A percentile compares a stretch with the other conserved stretches of the same genome.
phyloP scores from a whole-genome alignment of 2,113 vertebrate genomes.

The Miniopterus natalensis region DNA sequence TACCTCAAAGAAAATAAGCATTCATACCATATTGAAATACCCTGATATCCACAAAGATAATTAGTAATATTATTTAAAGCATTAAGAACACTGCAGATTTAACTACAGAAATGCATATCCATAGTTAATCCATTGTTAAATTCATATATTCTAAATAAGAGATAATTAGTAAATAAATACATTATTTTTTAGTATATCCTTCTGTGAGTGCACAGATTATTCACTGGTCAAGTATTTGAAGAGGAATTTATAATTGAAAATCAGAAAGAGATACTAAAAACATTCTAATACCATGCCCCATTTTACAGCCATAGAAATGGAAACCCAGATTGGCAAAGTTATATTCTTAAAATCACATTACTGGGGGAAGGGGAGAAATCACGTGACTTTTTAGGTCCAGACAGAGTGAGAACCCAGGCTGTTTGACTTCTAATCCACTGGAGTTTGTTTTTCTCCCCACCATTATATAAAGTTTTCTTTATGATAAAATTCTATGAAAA shows the following conservation, averaged over 20 bases:
- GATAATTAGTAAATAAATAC: background rate
- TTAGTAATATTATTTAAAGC: background rate
- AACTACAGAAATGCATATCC: background rate
- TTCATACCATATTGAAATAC: background rate
- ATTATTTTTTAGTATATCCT: background rate
- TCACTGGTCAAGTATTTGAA: conserved; percentile 36
- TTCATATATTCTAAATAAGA: background rate
- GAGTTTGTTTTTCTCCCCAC: background rate
- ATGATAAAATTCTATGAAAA: conserved; percentile 28
- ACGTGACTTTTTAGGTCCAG: background rate
- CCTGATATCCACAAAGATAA: background rate
- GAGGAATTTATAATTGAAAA: conserved; percentile 52
- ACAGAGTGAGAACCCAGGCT: background rate
- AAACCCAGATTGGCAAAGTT: background rate
- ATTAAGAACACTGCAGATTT: background rate
- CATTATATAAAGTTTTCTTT: background rate
- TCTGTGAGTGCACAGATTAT: conserved; percentile 2
- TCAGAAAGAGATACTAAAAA: conserved; percentile 19
- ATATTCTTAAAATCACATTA: background rate
- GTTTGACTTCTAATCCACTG: background rate
- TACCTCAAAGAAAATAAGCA: conserved; percentile 53
- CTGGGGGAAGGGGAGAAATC: background rate
- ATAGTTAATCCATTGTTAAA: background rate
- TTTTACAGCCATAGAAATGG: background rate
- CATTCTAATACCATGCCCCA: background rate